Conservation (phyloP, 2,888 invertebrate species). For the Trissonchulus sp. region DNA sequence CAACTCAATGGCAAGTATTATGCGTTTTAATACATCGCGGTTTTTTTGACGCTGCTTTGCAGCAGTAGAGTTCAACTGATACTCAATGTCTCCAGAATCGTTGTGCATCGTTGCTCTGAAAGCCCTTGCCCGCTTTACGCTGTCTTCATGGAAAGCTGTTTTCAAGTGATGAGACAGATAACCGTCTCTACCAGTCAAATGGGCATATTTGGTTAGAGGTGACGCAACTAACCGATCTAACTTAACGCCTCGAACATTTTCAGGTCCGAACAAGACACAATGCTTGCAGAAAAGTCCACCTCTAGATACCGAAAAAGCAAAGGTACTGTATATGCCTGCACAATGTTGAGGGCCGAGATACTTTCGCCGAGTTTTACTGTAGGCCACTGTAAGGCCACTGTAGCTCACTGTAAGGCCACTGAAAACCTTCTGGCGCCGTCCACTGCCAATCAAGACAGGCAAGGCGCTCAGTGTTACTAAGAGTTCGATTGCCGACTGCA, state of each 20-base stretch:
- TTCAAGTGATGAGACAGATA: neutral
- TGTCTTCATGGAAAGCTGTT: neutral
- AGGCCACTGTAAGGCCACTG: constrained; percentile 5
- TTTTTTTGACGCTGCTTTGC: neutral
- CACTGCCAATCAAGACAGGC: neutral
- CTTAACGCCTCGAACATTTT: neutral
- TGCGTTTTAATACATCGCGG: neutral
- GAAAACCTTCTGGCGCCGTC: constrained; percentile 5
- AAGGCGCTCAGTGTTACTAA: neutral
- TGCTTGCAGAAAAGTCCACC: neutral
- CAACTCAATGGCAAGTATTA: neutral
- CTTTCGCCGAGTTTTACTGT: neutral
- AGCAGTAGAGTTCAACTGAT: neutral
- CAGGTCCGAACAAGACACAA: constrained; percentile 1
- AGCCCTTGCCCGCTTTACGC: neutral
- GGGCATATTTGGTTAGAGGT: neutral
- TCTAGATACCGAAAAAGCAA: neutral
- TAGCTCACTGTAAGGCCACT: constrained; percentile 5
- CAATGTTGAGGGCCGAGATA: constrained; percentile 1
- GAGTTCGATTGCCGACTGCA: neutral
- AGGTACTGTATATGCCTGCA: neutral
- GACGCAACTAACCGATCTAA: neutral
- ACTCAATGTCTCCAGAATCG: neutral
- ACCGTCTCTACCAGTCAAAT: neutral
- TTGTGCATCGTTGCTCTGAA: neutral